Evolutionary conservation across 2,113 vertebrate genomes (phyloP).

Genomic region (Gracilinanus agilis): DNA sequence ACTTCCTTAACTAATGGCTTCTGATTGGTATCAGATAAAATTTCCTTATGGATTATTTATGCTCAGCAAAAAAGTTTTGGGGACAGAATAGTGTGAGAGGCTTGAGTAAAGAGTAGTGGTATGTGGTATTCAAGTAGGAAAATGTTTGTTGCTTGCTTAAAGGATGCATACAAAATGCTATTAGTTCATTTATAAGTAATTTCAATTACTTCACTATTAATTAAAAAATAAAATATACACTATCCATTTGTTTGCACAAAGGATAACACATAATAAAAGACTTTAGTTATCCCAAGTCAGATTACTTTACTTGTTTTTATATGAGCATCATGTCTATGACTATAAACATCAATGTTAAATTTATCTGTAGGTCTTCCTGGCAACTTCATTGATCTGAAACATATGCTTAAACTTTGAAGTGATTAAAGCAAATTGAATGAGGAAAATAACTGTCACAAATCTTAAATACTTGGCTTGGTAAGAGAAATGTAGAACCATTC

Average conservation of each 20-base stretch:
- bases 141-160: background rate
- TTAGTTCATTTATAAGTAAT: background rate
- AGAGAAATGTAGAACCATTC: background rate
- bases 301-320: background rate
- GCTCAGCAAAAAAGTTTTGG: background rate
- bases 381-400: background rate
- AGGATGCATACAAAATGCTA: background rate
- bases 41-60: background rate
- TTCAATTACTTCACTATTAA: background rate
- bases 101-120: background rate
- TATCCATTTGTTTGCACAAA: background rate
- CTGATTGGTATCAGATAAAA: background rate
- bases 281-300: background rate
- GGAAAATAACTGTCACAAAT: background rate
- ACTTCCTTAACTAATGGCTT: background rate
- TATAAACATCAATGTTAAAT: background rate
- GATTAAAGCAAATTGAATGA: background rate
- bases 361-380: background rate
- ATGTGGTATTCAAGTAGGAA: background rate
- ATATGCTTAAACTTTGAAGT: background rate
- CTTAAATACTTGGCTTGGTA: background rate
- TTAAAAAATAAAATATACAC: background rate
- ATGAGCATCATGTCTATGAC: background rate
- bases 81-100: background rate
- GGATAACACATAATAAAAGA: background rate